These are phyloP conservation scores for Podarcis siculus DNA, from an alignment of 2,797 vertebrate genomes.

Conservation along the genomic window DNA sequence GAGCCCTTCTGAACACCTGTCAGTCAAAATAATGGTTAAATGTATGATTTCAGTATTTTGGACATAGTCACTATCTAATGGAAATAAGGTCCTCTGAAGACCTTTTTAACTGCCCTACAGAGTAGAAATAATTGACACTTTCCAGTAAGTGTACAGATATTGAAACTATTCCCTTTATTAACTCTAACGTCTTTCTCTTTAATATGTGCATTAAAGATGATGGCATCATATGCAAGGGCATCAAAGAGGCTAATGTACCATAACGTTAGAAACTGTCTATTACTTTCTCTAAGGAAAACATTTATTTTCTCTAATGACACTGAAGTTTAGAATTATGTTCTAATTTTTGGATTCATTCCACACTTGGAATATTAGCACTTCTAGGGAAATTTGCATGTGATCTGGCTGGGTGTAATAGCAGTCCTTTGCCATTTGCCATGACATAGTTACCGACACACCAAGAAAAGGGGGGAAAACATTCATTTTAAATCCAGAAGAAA, in stretches of 20 bases:
- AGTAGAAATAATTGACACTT: slow-evolving; percentile 23
- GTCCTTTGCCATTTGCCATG: slow-evolving; percentile 40
- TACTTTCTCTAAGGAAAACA: slow-evolving; percentile 51
- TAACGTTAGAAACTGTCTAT: slow-evolving; percentile 24
- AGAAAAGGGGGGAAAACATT: neutral
- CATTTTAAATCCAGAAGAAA: neutral
- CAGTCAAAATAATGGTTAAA: slow-evolving; percentile 6
- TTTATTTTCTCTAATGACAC: slow-evolving; percentile 62
- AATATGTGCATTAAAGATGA: slow-evolving; percentile 28
- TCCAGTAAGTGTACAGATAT: slow-evolving; percentile 18
- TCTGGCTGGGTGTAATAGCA: slow-evolving; percentile 15
- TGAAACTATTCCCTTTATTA: slow-evolving; percentile 31
- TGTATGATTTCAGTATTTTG: neutral
- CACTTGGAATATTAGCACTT: slow-evolving; percentile 46
- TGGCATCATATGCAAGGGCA: slow-evolving; percentile 12
- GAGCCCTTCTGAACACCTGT: neutral
- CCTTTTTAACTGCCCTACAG: slow-evolving; percentile 7
- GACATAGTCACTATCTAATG: neutral
- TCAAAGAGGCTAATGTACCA: slow-evolving; percentile 17
- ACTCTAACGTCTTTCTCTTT: slow-evolving; percentile 23
- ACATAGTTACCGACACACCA: neutral
- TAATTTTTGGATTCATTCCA: slow-evolving; percentile 42
- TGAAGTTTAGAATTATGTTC: slow-evolving; percentile 34
- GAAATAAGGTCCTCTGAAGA: slow-evolving; percentile 13
- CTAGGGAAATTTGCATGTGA: neutral